Evolutionary conservation across 2,113 vertebrate genomes (phyloP).

Genomic region (Todiramphus chloris): DNA sequence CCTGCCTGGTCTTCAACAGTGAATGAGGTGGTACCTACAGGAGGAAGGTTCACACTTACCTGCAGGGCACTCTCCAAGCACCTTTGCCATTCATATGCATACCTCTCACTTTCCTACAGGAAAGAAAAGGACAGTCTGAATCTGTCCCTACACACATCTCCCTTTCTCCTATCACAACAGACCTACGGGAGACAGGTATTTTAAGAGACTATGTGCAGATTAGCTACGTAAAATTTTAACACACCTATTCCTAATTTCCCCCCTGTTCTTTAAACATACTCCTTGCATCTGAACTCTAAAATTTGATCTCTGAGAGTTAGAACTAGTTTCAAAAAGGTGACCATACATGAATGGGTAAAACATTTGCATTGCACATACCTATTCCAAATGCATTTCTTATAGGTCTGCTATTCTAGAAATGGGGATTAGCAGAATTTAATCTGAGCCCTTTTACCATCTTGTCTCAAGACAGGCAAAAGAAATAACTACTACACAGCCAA

Average conservation of each 20-base stretch:
- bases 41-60: conserved; percentile 71
- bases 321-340: not conserved
- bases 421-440: not conserved
- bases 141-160: not conserved
- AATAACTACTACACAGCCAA: not conserved
- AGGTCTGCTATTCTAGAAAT: not conserved
- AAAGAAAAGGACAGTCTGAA: conserved; percentile 24
- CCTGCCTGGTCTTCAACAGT: not conserved
- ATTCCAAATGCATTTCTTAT: not conserved
- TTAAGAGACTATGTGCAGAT: not conserved
- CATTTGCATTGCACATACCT: not conserved
- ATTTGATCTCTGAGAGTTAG: not conserved
- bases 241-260: not conserved
- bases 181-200: not conserved
- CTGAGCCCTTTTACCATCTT: not conserved
- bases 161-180: not conserved
- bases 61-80: conserved; percentile 93
- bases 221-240: not conserved
- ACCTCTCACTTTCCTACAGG: conserved; percentile 93
- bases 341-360: accelerated
- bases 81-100: conserved; percentile 96
- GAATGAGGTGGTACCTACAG: not conserved
- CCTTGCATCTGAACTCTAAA: not conserved
- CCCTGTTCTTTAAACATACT: not conserved
- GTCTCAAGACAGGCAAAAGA: not conserved